Evolutionary conservation across 1,140 invertebrate genomes (phyloP).

Genomic region (Listronotus bonariensis): DNA sequence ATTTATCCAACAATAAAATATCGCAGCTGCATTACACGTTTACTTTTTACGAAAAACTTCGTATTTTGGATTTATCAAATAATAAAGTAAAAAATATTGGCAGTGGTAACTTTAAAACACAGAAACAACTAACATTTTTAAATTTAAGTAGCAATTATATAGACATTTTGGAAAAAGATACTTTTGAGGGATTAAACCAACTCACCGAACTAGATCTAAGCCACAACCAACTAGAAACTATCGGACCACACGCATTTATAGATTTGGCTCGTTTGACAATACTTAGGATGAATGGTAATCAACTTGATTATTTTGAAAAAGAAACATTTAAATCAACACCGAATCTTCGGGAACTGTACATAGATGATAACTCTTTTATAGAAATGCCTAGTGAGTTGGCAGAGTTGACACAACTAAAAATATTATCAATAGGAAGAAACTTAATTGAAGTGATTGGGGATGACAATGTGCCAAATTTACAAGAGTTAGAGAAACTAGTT

Average conservation of each 20-base stretch:
- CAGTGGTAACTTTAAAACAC: conserved; percentile 77
- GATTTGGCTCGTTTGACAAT: conserved; percentile 72
- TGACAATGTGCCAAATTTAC: conserved; percentile 69
- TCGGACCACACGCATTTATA: conserved; percentile 72
- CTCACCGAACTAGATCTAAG: conserved; percentile 73
- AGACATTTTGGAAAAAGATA: conserved; percentile 70
- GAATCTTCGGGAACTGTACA: conserved; percentile 68
- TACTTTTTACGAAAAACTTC: conserved; percentile 77
- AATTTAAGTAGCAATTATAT: conserved; percentile 79
- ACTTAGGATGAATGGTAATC: conserved; percentile 78
- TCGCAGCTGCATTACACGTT: conserved; percentile 73
- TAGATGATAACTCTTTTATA: conserved; percentile 77
- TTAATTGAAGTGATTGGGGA: conserved; percentile 70
- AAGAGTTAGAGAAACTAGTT: conserved; percentile 67
- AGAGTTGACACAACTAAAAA: conserved; percentile 66
- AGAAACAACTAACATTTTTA: conserved; percentile 69
- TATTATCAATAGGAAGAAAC: conserved; percentile 73
- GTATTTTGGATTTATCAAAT: conserved; percentile 76
- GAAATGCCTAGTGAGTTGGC: conserved; percentile 71
- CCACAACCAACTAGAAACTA: conserved; percentile 74
- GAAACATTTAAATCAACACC: conserved; percentile 72
- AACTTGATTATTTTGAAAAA: conserved; percentile 69
- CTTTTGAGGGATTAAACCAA: conserved; percentile 73
- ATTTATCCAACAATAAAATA: conserved; percentile 76
- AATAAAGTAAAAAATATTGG: conserved; percentile 80